Percentiles rank a stretch among this genome's conserved stretches.
Evolutionary conservation across 1,140 invertebrate genomes (phyloP).

Genomic region (Tetramorium parvispinum): DNA sequence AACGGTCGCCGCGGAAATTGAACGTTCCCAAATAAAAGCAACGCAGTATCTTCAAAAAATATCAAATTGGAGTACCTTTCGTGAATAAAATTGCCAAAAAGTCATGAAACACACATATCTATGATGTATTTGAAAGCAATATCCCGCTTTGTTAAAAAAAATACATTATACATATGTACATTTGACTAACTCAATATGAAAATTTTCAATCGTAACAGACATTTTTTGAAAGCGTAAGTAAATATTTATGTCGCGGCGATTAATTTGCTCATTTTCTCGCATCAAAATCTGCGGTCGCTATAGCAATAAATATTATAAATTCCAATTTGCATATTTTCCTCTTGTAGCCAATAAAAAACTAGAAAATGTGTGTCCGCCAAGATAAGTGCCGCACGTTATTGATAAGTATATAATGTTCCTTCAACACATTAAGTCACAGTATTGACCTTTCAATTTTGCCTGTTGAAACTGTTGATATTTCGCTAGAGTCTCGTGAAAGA

Average conservation of each 20-base stretch:
- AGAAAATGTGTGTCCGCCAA: neutral
- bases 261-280: neutral
- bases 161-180: neutral
- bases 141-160: neutral
- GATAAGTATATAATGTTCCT: neutral
- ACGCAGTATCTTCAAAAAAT: conserved; percentile 52
- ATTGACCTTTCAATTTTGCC: conserved; percentile 7
- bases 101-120: neutral
- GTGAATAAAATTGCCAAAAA: conserved; percentile 45
- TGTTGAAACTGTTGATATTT: neutral
- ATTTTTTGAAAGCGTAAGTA: neutral
- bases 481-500: neutral
- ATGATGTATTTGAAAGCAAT: conserved; percentile 24
- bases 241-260: neutral
- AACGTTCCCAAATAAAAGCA: conserved; percentile 58
- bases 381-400: neutral
- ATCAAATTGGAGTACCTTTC: conserved; percentile 46
- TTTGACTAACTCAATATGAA: neutral
- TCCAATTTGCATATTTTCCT: neutral
- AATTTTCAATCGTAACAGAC: neutral
- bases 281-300: neutral
- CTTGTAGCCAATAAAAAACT: neutral
- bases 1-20: conserved; percentile 36
- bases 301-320: conserved; percentile 31
- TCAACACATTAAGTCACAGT: neutral